These are phyloP conservation scores for Fratercula arctica DNA, from an alignment of 2,797 vertebrate species.

Conservation along the genomic window DNA sequence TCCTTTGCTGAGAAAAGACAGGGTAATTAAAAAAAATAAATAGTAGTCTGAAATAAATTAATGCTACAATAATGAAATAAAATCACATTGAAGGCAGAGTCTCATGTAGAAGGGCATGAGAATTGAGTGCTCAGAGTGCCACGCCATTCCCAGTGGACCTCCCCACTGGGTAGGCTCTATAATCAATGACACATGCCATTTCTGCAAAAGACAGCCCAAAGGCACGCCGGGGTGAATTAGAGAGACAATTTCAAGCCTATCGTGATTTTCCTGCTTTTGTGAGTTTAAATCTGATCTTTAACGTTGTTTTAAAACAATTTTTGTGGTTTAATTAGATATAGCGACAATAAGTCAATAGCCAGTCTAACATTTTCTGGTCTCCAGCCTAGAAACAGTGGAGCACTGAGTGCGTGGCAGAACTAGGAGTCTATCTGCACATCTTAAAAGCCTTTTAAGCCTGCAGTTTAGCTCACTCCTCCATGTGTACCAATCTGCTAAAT, in stretches of 20 bases:
- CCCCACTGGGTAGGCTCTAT: neutral
- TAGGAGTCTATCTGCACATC: neutral
- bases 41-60: neutral
- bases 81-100: neutral
- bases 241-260: neutral
- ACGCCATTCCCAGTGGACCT: neutral
- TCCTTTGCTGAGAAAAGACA: neutral
- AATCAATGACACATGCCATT: constrained; percentile 6
- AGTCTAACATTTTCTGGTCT: neutral
- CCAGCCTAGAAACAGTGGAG: neutral
- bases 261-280: constrained; percentile 1
- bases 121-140: neutral
- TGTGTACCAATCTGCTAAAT: neutral
- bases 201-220: constrained; percentile 20
- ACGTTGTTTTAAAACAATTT: constrained; percentile 14
- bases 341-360: neutral
- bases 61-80: neutral
- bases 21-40: neutral
- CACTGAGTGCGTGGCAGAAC: neutral
- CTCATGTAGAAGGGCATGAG: neutral
- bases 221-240: neutral
- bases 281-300: constrained; percentile 23
- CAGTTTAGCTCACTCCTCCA: neutral
- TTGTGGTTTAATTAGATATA: neutral
- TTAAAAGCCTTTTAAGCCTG: neutral